Base-by-base conservation (phyloP, 2,888 invertebrate genomes). In the Pemphredon lugubris region DNA sequence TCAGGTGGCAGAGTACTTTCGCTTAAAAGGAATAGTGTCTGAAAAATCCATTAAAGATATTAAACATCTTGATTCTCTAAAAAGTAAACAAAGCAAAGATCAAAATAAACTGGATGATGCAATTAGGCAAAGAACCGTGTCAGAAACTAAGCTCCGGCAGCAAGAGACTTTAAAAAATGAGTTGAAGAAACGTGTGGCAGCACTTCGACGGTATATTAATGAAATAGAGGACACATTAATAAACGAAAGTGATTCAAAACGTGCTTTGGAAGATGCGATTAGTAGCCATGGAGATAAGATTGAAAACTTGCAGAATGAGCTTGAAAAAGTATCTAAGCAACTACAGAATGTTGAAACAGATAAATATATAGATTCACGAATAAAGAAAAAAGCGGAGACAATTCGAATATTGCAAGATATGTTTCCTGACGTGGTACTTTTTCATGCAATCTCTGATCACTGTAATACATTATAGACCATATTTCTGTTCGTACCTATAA, bases 391-490 rank as follows among this genome's bases (percentile, higher is more conserved):
- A 88, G 96, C 96, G 88, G 98, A 98, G 91, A 96, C 97, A 83
- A 96, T 98, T 14, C 97, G 98, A 90, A 94, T 95, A 85, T 96
- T 99, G 89, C 98, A 97, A 91, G 92, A 96, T 58, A 94, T 97
- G 83, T 98, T 96, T 82, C 95, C 96, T 5, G 98, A 98, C 69
- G 98, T 98, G 60, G 81, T 82, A 73, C 51, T 3, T 26, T n/a
- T n/a, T n/a, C n/a, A n/a, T n/a, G n/a, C n/a, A n/a, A n/a, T n/a
- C n/a, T n/a, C n/a, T n/a, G n/a, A n/a, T 26, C 26, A 26, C 26
- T 26, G 26, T n/a, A n/a, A n/a, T n/a, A n/a, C n/a, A n/a, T n/a
- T n/a, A n/a, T n/a, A n/a, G n/a, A n/a, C n/a, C n/a, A n/a, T n/a
- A n/a, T n/a, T n/a, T n/a, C n/a, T n/a, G n/a, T n/a, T n/a, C n/a